phyloP scores from a whole-genome alignment of 1,140 invertebrate genomes.

The Nautilus pompilius region DNA sequence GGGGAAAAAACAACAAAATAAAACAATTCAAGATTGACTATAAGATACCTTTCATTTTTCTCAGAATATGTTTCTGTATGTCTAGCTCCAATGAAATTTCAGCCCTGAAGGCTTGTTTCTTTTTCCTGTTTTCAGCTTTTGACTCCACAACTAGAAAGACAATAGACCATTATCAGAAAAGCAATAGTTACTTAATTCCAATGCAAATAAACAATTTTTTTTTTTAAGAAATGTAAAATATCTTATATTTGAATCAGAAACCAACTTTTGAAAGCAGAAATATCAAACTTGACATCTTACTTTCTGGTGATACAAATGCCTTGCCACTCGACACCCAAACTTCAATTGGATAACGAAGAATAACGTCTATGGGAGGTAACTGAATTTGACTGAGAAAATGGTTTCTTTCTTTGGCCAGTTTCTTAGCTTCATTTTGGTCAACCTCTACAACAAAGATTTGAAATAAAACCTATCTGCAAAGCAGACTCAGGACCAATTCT shows the following conservation, averaged over 20 bases:
- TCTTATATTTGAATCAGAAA: neutral
- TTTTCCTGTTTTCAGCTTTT: constrained; percentile 41
- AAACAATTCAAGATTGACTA: no score
- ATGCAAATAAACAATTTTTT: neutral
- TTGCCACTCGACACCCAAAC: constrained; percentile 54
- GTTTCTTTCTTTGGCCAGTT: constrained; percentile 27
- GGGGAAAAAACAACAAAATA: no score
- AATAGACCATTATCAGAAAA: neutral
- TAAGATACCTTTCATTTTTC: constrained; percentile 55
- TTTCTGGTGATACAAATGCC: constrained; percentile 49
- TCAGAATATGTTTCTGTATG: constrained; percentile 52
- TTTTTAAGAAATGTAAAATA: neutral
- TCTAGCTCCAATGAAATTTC: constrained; percentile 50
- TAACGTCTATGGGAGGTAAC: constrained; percentile 41
- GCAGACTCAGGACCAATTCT: no score
- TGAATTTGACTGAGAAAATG: constrained; percentile 33
- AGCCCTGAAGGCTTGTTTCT: constrained; percentile 38
- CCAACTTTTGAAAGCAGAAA: neutral
- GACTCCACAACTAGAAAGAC: constrained; percentile 40
- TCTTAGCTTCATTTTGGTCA: constrained; percentile 32
- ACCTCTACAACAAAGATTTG: constrained; percentile 23
- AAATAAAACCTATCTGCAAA: neutral
- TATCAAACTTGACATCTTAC: constrained; percentile 14
- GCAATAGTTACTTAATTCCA: no score
- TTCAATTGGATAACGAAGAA: constrained; percentile 53